Evolutionary conservation across 2,797 vertebrate genomes (phyloP).

Genomic region (Lates japonicus): DNA sequence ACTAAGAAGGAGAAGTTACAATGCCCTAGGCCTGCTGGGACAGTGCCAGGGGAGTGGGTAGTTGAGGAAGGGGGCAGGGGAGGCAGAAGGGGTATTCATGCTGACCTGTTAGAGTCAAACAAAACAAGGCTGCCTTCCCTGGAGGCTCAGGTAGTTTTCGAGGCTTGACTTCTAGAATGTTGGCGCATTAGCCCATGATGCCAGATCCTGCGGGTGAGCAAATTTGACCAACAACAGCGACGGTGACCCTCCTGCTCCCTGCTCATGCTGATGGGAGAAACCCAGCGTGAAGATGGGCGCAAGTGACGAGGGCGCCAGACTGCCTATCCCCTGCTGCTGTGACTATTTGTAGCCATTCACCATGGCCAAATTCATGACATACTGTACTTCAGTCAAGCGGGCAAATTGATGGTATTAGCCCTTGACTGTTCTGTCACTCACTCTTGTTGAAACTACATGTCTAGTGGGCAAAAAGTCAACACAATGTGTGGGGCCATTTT

Average conservation of each 20-base stretch:
- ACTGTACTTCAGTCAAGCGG: constrained; percentile 31
- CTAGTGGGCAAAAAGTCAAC: constrained; percentile 25
- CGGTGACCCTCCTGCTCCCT: constrained; percentile 73
- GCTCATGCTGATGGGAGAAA: constrained; percentile 68
- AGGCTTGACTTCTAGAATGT: constrained; percentile 55
- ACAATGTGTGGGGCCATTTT: background rate
- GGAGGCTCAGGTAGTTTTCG: constrained; percentile 82
- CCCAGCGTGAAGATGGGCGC: constrained; percentile 62
- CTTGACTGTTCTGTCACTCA: constrained; percentile 34
- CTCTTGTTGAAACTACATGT: constrained; percentile 26
- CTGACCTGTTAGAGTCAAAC: constrained; percentile 86
- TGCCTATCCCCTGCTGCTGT: constrained; percentile 59
- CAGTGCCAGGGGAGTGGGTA: constrained; percentile 74
- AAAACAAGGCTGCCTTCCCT: constrained; percentile 81
- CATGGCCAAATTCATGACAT: constrained; percentile 41
- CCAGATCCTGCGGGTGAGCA: constrained; percentile 71
- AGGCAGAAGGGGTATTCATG: constrained; percentile 74
- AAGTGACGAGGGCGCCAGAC: constrained; percentile 59
- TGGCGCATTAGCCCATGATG: constrained; percentile 30
- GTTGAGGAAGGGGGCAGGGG: constrained; percentile 72
- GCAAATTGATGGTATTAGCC: constrained; percentile 44
- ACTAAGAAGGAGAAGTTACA: constrained; percentile 80
- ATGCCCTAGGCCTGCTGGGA: constrained; percentile 78
- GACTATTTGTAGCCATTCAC: constrained; percentile 51
- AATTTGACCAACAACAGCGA: constrained; percentile 68